Conservation (phyloP, 2,888 invertebrate species). For the Oxytorus armatus region DNA sequence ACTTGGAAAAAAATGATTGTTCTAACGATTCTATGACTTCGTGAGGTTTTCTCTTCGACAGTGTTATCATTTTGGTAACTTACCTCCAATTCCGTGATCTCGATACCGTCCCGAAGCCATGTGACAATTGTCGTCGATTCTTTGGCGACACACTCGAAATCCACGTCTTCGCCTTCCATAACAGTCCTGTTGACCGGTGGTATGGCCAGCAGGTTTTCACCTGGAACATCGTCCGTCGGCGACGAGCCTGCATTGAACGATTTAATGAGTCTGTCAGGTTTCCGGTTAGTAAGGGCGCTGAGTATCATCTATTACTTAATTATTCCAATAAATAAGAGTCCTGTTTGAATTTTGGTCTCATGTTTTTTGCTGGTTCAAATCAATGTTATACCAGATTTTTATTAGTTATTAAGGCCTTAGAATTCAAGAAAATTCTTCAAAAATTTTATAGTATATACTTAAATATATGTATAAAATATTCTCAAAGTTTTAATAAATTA, state of each 20-base stretch:
- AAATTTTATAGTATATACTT: too few species aligned
- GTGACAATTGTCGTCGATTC: slow-evolving; percentile 87
- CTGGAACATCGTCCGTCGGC: slow-evolving; percentile 86
- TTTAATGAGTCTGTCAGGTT: slow-evolving; percentile 83
- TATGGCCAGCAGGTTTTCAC: slow-evolving; percentile 94
- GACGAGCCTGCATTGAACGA: slow-evolving; percentile 83
- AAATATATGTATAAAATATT: too few species aligned
- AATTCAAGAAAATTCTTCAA: too few species aligned
- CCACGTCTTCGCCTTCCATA: slow-evolving; percentile 92
- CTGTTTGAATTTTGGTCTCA: background rate
- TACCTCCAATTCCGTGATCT: slow-evolving; percentile 84
- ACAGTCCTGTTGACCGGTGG: slow-evolving; percentile 96
- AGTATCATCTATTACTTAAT: slow-evolving; percentile 54
- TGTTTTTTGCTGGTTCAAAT: background rate
- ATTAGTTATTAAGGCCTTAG: too few species aligned
- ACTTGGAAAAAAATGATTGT: background rate
- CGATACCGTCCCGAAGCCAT: slow-evolving; percentile 86
- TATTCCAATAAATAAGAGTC: background rate
- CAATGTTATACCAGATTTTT: background rate
- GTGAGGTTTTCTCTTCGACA: background rate
- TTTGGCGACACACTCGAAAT: slow-evolving; percentile 93
- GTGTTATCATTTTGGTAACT: background rate
- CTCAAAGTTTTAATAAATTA: too few species aligned
- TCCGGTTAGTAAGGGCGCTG: slow-evolving; percentile 80
- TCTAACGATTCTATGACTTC: too few species aligned